Conservation (phyloP, 2,797 vertebrate species). For the Mareca penelope region DNA sequence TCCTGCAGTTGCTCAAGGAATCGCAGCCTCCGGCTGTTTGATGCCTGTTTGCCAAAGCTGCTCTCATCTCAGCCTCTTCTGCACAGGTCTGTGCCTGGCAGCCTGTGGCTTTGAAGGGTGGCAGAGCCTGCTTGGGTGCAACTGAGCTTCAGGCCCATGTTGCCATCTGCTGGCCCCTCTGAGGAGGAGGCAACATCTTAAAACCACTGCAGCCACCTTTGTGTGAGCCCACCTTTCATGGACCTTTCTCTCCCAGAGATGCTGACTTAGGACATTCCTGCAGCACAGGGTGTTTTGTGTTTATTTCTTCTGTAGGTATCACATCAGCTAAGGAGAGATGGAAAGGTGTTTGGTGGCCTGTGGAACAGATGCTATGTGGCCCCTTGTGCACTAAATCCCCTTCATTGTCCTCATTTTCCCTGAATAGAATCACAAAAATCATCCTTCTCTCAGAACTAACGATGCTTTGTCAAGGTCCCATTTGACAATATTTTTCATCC, state of each 20-base stretch:
- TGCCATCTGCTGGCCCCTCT: neutral
- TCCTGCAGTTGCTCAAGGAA: neutral
- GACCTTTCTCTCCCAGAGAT: neutral
- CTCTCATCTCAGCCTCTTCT: neutral
- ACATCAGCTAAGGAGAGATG: neutral
- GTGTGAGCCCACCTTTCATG: neutral
- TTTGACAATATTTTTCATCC: neutral
- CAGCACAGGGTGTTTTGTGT: neutral
- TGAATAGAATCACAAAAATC: neutral
- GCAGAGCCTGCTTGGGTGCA: neutral
- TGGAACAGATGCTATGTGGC: neutral
- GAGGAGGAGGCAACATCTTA: neutral
- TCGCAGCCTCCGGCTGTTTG: neutral
- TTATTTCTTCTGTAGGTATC: neutral
- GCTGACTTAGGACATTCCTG: neutral
- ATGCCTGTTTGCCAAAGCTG: neutral
- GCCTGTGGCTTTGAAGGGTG: neutral
- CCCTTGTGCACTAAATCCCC: neutral
- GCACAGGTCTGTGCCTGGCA: neutral
- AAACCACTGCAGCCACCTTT: neutral
- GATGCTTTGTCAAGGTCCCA: neutral
- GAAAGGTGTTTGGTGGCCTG: neutral
- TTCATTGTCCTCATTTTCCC: neutral
- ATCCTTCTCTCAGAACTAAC: neutral
- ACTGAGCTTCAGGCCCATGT: neutral